A percentile compares a stretch with the other conserved stretches of the same genome.
Conservation (phyloP, 2,113 vertebrate genomes). For the Hemibagrus wyckioides region DNA sequence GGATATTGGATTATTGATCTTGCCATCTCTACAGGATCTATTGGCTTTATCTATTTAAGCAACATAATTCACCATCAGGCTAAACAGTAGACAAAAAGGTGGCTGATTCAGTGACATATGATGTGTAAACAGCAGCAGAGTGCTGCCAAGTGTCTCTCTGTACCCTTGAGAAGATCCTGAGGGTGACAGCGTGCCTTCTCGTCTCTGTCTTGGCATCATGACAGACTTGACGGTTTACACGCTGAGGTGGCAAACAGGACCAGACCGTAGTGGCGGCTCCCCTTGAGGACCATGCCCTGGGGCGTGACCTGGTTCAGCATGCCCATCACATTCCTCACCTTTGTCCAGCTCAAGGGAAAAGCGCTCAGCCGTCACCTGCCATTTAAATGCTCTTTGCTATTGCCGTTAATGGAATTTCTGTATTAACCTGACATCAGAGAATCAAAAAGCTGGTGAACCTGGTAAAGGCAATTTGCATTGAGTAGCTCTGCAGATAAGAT, state of each 20-base stretch:
- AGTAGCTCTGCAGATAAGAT: background rate
- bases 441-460: conserved; percentile 11
- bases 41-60: conserved; percentile 45
- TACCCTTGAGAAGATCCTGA: background rate
- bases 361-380: background rate
- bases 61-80: background rate
- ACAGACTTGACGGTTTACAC: conserved; percentile 22
- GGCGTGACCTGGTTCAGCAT: conserved; percentile 46
- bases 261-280: background rate
- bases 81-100: conserved; percentile 19
- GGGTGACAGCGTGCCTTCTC: conserved; percentile 3
- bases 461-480: conserved; percentile 14
- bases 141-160: background rate
- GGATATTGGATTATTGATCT: conserved; percentile 48
- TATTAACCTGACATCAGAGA: conserved; percentile 34
- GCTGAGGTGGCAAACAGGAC: conserved; percentile 16
- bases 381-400: conserved; percentile 32
- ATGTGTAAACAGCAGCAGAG: background rate
- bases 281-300: conserved; percentile 1
- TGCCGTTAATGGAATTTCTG: conserved; percentile 33
- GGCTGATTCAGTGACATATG: background rate
- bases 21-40: conserved; percentile 25
- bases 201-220: background rate
- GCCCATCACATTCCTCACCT: conserved; percentile 41
- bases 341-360: conserved; percentile 21